Percentiles rank a stretch among this genome's conserved stretches.
phyloP scores from a whole-genome alignment of 2,888 invertebrate species.

The Zele albiditarsus region DNA sequence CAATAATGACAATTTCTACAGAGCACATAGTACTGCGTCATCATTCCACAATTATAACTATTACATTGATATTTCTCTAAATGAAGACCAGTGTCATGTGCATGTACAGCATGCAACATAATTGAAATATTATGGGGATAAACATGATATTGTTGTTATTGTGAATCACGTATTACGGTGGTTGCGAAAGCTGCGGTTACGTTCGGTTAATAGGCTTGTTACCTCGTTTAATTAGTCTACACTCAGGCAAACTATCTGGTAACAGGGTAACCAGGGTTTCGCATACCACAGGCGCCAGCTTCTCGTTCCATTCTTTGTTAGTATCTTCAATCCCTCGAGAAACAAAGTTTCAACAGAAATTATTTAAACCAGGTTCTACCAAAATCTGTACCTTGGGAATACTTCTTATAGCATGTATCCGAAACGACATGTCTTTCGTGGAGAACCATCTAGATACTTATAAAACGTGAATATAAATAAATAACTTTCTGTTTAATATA shows the following conservation, averaged over 20 bases:
- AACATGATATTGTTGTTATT: neutral
- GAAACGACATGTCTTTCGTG: neutral
- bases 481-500: too few species aligned
- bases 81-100: neutral
- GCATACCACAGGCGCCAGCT: neutral
- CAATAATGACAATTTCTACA: too few species aligned
- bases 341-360: conserved; percentile 20
- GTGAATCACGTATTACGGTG: neutral
- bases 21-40: too few species aligned
- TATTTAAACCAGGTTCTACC: conserved; percentile 24
- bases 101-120: neutral
- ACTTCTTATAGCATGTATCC: neutral
- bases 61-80: neutral
- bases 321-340: conserved; percentile 9
- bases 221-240: conserved; percentile 17
- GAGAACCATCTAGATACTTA: too few species aligned
- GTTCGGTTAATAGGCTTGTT: conserved; percentile 18
- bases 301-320: conserved; percentile 5
- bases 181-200: neutral
- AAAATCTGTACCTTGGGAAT: conserved; percentile 15
- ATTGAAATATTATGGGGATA: neutral
- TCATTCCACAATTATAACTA: neutral
- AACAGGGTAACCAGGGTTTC: conserved; percentile 1
- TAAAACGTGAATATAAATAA: too few species aligned
- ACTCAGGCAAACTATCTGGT: conserved; percentile 7